A percentile compares a stretch with the other conserved stretches of the same genome.
phyloP scores from a whole-genome alignment of 53 echinoderm and acorn worm species.

The Actinopyga echinites region DNA sequence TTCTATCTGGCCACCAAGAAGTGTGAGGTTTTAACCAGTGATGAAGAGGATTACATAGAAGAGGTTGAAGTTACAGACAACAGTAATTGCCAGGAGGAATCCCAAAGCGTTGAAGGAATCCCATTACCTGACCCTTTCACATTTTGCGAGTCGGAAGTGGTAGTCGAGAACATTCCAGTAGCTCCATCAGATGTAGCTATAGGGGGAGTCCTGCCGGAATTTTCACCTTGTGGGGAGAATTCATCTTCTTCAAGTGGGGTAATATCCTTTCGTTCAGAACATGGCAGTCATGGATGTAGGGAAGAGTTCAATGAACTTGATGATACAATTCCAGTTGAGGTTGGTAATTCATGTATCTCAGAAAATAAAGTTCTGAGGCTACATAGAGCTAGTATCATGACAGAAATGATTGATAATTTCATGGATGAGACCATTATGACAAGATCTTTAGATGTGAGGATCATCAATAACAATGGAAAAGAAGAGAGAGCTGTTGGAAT shows the following conservation, averaged over 20 bases:
- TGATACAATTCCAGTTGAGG: too few relatives aligned
- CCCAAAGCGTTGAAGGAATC: neutral
- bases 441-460: neutral
- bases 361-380: neutral
- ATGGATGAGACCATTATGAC: neutral
- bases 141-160: too few relatives aligned
- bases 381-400: neutral
- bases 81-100: neutral
- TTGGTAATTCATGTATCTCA: too few relatives aligned
- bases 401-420: neutral
- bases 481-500: neutral
- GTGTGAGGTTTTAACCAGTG: neutral
- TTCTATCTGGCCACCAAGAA: neutral
- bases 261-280: too few relatives aligned
- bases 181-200: too few relatives aligned
- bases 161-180: too few relatives aligned
- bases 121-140: too few relatives aligned
- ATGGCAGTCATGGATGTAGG: too few relatives aligned
- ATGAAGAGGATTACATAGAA: neutral
- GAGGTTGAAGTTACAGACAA: neutral
- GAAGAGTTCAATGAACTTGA: too few relatives aligned
- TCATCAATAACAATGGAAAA: constrained; percentile 5
- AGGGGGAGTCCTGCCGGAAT: too few relatives aligned
- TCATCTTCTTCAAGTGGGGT: too few relatives aligned
- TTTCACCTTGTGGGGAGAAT: too few relatives aligned